A percentile compares a stretch with the other conserved stretches of the same genome.
Conservation (phyloP, 2,797 vertebrate genomes). For the Phyllotis vaccarum region DNA sequence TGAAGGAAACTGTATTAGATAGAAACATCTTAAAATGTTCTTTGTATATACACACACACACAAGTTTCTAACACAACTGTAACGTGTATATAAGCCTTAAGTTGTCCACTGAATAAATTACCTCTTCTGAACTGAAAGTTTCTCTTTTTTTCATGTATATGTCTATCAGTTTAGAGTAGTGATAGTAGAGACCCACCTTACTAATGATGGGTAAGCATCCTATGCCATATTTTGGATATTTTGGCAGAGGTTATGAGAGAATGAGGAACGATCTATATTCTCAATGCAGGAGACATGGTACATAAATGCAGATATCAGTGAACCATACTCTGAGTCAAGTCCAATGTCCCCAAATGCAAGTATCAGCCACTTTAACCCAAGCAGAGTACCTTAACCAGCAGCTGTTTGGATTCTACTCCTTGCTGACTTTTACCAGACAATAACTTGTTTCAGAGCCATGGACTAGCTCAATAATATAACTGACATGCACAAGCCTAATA, state of each 20-base stretch:
- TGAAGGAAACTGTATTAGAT: not conserved
- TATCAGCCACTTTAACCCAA: not conserved
- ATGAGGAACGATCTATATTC: not conserved
- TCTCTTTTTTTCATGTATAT: not conserved
- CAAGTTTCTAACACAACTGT: not conserved
- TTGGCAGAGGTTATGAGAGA: not conserved
- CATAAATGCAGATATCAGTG: not conserved
- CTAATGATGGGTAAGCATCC: not conserved
- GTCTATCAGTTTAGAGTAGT: not conserved
- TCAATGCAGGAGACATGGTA: not conserved
- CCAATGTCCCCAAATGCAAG: not conserved
- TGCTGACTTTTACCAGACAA: not conserved
- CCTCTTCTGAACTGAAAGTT: not conserved
- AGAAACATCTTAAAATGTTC: not conserved
- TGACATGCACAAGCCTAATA: not conserved
- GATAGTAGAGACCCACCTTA: not conserved
- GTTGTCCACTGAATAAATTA: not conserved
- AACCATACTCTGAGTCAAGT: not conserved
- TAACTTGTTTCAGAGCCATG: not conserved
- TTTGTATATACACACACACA: not conserved
- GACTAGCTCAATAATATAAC: not conserved
- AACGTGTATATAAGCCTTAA: not conserved
- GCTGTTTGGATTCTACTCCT: not conserved
- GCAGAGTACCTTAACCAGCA: not conserved
- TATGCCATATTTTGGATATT: not conserved